Percentiles rank a stretch among this genome's conserved stretches.
These are phyloP conservation scores for Acronicta alni DNA, from an alignment of 2,888 invertebrate genomes.

Conservation along the genomic window DNA sequence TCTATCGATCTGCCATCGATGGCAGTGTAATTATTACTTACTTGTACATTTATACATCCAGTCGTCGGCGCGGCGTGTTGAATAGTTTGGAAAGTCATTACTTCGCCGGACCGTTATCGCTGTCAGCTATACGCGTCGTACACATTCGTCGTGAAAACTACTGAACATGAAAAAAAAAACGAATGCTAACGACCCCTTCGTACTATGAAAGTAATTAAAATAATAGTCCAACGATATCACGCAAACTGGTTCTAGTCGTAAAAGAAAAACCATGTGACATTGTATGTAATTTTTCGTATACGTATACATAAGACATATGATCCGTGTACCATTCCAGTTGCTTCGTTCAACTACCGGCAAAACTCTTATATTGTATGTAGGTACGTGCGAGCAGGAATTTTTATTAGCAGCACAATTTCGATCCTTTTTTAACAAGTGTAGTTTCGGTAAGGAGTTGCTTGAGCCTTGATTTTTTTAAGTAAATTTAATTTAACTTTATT, in stretches of 20 bases:
- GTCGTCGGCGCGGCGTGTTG: constrained; percentile 32
- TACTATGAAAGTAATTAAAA: constrained; percentile 86
- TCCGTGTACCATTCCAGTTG: no score
- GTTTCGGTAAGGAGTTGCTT: no score
- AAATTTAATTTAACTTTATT: no score
- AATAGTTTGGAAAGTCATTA: constrained; percentile 78
- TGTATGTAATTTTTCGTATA: constrained; percentile 61
- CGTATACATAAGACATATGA: no score
- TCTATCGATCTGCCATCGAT: constrained; percentile 71
- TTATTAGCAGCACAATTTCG: no score
- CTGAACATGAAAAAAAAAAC: constrained; percentile 70
- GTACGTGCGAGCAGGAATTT: no score
- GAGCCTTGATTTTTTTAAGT: no score
- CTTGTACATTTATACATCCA: constrained; percentile 53
- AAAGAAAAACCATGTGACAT: constrained; percentile 66
- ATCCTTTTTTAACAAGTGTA: no score
- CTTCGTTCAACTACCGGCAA: no score
- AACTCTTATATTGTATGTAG: no score
- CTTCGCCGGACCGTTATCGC: constrained; percentile 64
- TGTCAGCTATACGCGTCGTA: constrained; percentile 63
- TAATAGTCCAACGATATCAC: constrained; percentile 82
- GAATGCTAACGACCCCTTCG: constrained; percentile 75
- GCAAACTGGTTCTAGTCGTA: constrained; percentile 76
- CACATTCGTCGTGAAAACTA: constrained; percentile 70
- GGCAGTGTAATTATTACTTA: constrained; percentile 70